Percentiles rank a stretch among this genome's conserved stretches.
Conservation (phyloP, 1,140 invertebrate genomes). For the Drosophila aff. region DNA sequence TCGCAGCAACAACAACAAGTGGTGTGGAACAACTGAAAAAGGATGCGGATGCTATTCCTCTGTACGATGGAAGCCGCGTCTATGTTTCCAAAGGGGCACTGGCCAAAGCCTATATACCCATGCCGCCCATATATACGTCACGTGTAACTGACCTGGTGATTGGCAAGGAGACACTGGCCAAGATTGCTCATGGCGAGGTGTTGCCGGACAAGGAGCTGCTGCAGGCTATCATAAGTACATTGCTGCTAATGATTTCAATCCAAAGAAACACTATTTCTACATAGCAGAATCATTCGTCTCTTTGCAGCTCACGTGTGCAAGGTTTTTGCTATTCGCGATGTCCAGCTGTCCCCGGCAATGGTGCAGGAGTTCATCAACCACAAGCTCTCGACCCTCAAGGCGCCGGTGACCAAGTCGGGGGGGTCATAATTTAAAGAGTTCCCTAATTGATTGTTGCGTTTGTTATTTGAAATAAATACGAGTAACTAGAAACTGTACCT, state of each 20-base stretch:
- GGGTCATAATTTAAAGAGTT: constrained; percentile 26
- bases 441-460: constrained; percentile 51
- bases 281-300: not conserved
- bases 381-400: constrained; percentile 64
- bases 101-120: constrained; percentile 58
- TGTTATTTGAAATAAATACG: constrained; percentile 53
- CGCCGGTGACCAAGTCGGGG: constrained; percentile 4
- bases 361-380: constrained; percentile 69
- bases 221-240: constrained; percentile 78
- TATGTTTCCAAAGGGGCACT: constrained; percentile 61
- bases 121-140: constrained; percentile 71
- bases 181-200: constrained; percentile 43
- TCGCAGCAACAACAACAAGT: not conserved
- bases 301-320: constrained; percentile 77
- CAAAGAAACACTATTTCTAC: not conserved
- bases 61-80: constrained; percentile 63
- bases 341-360: constrained; percentile 34
- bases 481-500: constrained; percentile 29
- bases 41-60: constrained; percentile 57
- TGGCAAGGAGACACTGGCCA: constrained; percentile 59
- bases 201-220: constrained; percentile 44
- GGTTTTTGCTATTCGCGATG: constrained; percentile 70
- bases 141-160: constrained; percentile 78
- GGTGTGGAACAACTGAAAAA: not conserved
- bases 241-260: not conserved